These are phyloP conservation scores for Thalpophila matura DNA, from an alignment of 2,888 invertebrate genomes.

Conservation along the genomic window DNA sequence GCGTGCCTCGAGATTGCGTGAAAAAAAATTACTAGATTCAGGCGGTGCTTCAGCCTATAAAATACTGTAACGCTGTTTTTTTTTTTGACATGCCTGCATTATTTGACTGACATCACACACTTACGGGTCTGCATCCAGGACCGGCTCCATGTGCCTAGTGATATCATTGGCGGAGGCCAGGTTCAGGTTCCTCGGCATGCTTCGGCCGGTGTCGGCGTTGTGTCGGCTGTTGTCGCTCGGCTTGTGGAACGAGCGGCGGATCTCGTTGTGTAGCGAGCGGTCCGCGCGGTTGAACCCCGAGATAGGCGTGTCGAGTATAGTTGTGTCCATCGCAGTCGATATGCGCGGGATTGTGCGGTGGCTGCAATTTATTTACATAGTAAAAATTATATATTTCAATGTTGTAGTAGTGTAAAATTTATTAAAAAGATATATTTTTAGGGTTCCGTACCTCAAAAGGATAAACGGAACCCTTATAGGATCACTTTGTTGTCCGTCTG, in stretches of 20 bases:
- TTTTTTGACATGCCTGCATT: too few relatives aligned
- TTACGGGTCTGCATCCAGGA: conserved; percentile 57
- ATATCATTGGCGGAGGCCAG: conserved; percentile 71
- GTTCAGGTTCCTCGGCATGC: conserved; percentile 90
- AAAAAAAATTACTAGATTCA: too few relatives aligned
- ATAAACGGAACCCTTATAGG: too few relatives aligned
- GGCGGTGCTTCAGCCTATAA: too few relatives aligned
- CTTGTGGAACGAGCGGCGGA: conserved; percentile 87
- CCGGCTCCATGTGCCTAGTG: conserved; percentile 50
- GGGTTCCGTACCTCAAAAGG: too few relatives aligned
- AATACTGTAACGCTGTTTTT: too few relatives aligned
- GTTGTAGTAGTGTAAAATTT: too few relatives aligned
- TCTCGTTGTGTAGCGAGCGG: conserved; percentile 79
- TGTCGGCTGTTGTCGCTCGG: conserved; percentile 76
- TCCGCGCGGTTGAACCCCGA: conserved; percentile 75
- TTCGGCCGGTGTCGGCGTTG: conserved; percentile 80
- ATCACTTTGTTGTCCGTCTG: too few relatives aligned
- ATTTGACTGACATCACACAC: conserved; percentile 9
- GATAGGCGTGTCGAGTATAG: conserved; percentile 69
- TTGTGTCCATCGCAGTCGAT: conserved; percentile 77
- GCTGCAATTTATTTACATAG: conserved; percentile 63
- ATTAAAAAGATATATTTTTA: too few relatives aligned
- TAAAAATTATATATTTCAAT: background rate
- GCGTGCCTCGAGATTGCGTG: too few relatives aligned
- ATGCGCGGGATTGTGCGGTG: conserved; percentile 88